Conservation (phyloP, 2,113 vertebrate genomes). For the Hippoglossus stenolepis region DNA sequence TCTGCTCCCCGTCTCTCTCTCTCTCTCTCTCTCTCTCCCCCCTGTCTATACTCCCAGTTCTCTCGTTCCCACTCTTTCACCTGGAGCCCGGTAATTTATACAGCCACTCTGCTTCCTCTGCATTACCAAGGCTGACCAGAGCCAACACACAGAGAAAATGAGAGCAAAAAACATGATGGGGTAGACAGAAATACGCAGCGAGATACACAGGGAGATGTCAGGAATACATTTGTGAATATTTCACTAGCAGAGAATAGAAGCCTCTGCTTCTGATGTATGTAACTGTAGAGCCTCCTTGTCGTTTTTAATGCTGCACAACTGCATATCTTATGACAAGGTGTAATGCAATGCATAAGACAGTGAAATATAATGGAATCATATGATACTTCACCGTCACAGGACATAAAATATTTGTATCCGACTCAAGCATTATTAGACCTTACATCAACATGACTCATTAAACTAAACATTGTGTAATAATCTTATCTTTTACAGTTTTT, state of each 20-base stretch:
- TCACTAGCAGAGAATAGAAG: conserved; percentile 5
- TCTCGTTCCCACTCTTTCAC: conserved; percentile 23
- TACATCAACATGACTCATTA: not conserved
- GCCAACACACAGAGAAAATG: conserved; percentile 2
- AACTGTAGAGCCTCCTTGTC: not conserved
- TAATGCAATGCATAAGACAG: not conserved
- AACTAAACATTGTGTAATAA: too few species aligned
- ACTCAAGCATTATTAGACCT: too few species aligned
- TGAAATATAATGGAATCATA: not conserved
- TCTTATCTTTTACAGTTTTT: too few species aligned
- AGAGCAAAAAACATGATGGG: not conserved
- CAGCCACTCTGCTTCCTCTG: conserved; percentile 29
- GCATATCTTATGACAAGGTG: not conserved
- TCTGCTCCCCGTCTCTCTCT: not conserved
- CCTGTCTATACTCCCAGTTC: not conserved
- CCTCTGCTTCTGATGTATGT: not conserved
- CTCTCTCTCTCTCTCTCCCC: not conserved
- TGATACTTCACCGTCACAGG: not conserved
- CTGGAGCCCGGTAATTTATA: conserved; percentile 37
- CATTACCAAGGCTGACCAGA: conserved; percentile 29
- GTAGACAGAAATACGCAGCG: not conserved
- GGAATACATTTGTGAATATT: conserved; percentile 1
- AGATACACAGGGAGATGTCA: not conserved
- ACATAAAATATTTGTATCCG: too few species aligned
- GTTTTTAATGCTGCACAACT: not conserved